Conservation (phyloP, 2,113 vertebrate species). For the Salvator merianae region DNA sequence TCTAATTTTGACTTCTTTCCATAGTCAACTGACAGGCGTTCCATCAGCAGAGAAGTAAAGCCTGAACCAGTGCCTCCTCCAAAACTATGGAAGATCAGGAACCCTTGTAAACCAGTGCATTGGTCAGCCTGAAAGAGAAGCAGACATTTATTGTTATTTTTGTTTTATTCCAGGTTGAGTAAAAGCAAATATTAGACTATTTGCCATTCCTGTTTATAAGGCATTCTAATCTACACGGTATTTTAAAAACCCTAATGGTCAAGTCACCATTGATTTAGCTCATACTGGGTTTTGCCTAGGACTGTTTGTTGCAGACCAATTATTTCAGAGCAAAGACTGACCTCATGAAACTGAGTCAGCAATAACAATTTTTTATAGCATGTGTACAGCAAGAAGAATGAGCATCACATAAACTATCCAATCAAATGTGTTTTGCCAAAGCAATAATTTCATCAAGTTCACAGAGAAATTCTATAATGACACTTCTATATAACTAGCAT, state of each 20-base stretch:
- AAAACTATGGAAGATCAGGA: conserved; percentile 89
- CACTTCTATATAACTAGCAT: not conserved
- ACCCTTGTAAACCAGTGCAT: conserved; percentile 86
- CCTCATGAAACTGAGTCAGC: too few relatives aligned
- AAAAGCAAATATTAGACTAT: not conserved
- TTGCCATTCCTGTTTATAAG: not conserved
- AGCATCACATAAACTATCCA: not conserved
- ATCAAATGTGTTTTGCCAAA: not conserved
- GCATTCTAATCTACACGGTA: not conserved
- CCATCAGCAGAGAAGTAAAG: conserved; percentile 89
- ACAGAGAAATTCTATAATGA: not conserved
- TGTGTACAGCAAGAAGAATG: not conserved
- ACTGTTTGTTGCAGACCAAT: too few relatives aligned
- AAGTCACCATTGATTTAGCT: not conserved
- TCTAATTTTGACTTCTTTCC: conserved; percentile 90
- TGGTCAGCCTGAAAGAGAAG: conserved; percentile 80
- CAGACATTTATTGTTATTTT: not conserved
- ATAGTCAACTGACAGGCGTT: conserved; percentile 85
- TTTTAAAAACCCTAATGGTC: not conserved
- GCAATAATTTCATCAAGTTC: not conserved
- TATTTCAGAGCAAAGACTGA: too few relatives aligned
- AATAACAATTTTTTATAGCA: not conserved
- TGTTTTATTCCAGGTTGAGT: too few relatives aligned
- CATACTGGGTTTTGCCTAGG: not conserved
- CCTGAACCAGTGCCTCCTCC: conserved; percentile 87